phyloP scores from a whole-genome alignment of 2,797 vertebrate species.

The Malacoraja senta region DNA sequence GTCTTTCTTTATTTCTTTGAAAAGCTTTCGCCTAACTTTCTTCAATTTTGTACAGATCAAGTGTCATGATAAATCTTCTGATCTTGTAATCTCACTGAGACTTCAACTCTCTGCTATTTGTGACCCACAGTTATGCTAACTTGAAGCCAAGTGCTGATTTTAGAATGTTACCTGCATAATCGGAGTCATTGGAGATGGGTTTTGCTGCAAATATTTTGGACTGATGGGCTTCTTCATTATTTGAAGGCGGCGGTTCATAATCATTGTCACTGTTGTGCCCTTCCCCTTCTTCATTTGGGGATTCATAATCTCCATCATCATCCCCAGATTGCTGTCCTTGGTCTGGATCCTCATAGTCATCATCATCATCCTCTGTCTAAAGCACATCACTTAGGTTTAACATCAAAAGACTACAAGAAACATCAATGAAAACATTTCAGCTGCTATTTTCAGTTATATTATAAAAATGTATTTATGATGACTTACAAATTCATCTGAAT shows the following conservation, averaged over 20 bases:
- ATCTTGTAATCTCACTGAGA: background rate
- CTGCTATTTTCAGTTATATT: background rate
- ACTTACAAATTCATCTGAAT: conserved; percentile 63
- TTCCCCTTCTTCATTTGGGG: conserved; percentile 63
- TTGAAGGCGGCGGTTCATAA: conserved; percentile 84
- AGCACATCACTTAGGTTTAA: background rate
- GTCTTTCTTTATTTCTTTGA: background rate
- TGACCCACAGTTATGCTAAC: background rate
- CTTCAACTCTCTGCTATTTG: background rate
- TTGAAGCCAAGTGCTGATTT: background rate
- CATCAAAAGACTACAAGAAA: background rate
- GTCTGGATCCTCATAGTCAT: conserved; percentile 83
- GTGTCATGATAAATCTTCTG: background rate
- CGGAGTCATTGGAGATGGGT: conserved; percentile 59
- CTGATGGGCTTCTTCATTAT: conserved; percentile 60
- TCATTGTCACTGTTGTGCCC: conserved; percentile 58
- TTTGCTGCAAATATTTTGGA: conserved; percentile 64
- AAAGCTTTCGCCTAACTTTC: background rate
- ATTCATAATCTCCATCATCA: conserved; percentile 74
- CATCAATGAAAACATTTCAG: background rate
- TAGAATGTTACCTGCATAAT: conserved; percentile 71
- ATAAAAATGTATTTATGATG: background rate
- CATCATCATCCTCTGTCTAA: conserved; percentile 66
- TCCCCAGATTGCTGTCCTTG: conserved; percentile 52
- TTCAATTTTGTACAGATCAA: background rate